A percentile compares a stretch with the other conserved stretches of the same genome.
These are phyloP conservation scores for Halcyon leucocephala DNA, from an alignment of 2,797 vertebrate genomes.

Conservation along the genomic window DNA sequence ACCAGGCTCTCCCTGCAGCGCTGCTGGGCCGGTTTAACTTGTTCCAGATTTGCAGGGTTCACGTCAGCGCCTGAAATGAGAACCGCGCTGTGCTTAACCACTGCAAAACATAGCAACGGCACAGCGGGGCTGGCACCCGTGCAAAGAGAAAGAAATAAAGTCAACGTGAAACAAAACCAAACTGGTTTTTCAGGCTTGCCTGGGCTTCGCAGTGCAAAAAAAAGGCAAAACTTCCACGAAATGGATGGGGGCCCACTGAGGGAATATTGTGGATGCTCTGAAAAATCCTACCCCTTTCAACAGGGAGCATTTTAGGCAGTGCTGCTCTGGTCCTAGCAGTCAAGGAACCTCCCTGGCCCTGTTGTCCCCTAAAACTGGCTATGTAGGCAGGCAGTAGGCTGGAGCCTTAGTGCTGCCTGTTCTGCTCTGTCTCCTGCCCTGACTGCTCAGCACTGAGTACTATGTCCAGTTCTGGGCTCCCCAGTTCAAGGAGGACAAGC, in stretches of 20 bases:
- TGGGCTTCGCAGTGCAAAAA: background rate
- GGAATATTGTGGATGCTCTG: background rate
- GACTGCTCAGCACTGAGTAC: background rate
- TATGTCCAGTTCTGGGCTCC: no score
- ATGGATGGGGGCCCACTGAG: background rate
- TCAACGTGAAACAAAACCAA: background rate
- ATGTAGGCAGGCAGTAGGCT: background rate
- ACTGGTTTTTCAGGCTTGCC: conserved; percentile 58
- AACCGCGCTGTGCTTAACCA: conserved; percentile 19
- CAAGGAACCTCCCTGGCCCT: background rate
- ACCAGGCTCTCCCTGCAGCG: conserved; percentile 1
- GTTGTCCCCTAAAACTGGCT: background rate
- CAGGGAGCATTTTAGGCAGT: background rate
- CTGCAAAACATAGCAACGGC: conserved; percentile 74
- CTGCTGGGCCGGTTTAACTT: conserved; percentile 20
- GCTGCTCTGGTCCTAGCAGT: background rate
- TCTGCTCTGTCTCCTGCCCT: background rate
- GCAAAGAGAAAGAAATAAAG: background rate
- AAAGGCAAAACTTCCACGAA: conserved; percentile 42
- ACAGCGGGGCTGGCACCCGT: conserved; percentile 1
- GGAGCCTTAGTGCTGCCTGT: background rate
- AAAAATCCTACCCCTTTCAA: background rate
- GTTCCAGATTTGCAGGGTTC: conserved; percentile 55
- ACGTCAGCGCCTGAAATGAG: conserved; percentile 72
- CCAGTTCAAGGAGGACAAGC: no score